These are phyloP conservation scores for Gulo gulo DNA, from an alignment of 2,113 vertebrate species.

Conservation along the genomic window DNA sequence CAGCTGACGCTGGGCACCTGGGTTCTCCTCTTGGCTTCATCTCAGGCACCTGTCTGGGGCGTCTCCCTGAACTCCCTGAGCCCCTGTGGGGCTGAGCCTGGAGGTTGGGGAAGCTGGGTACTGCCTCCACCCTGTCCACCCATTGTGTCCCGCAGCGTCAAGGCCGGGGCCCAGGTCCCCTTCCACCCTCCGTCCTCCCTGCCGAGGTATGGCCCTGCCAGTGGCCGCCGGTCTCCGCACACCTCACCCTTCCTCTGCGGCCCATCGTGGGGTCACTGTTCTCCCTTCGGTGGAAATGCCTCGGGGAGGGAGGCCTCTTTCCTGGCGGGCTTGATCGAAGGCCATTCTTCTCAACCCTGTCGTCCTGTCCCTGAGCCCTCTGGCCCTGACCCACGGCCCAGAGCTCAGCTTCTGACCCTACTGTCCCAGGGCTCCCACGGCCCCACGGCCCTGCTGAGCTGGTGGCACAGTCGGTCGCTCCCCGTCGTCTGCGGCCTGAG, in stretches of 20 bases:
- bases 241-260: neutral
- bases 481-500: neutral
- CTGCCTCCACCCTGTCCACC: neutral
- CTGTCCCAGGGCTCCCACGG: neutral
- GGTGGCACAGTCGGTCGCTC: accelerated
- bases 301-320: neutral
- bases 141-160: neutral
- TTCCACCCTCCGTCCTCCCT: neutral
- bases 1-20: no score
- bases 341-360: no score
- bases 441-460: neutral
- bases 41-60: neutral
- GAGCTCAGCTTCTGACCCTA: neutral
- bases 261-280: neutral
- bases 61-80: neutral
- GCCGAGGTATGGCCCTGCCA: neutral
- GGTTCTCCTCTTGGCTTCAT: neutral
- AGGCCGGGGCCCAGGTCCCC: neutral
- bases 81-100: neutral
- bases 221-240: accelerated
- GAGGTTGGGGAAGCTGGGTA: neutral
- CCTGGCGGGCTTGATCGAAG: neutral
- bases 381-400: neutral
- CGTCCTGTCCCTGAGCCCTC: neutral
- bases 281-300: neutral